Evolutionary conservation across 2,113 vertebrate species (phyloP).

Genomic region (Oxyura jamaicensis): DNA sequence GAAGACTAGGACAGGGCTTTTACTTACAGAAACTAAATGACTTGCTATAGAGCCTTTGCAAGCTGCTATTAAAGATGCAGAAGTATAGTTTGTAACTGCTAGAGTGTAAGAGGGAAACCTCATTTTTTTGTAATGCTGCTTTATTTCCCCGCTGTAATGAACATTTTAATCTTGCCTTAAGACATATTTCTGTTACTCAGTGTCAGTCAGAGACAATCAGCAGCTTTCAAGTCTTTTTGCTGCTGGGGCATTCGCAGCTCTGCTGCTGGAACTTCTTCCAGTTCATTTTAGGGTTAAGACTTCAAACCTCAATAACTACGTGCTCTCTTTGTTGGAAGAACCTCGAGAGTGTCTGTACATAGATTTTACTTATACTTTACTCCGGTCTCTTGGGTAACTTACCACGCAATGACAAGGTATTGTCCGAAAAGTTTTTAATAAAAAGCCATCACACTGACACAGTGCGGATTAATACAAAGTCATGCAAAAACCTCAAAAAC

Average conservation of each 20-base stretch:
- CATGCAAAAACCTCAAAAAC: neutral
- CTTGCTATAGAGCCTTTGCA: conserved; percentile 67
- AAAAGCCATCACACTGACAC: neutral
- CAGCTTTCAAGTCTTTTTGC: conserved; percentile 4
- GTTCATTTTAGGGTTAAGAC: conserved; percentile 34
- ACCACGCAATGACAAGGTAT: accelerated
- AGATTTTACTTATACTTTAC: neutral
- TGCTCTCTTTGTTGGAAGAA: neutral
- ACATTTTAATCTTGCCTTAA: conserved; percentile 25
- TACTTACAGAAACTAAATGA: conserved; percentile 74
- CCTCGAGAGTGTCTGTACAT: neutral
- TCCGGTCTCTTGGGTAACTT: neutral
- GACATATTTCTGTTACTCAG: neutral
- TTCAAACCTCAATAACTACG: neutral
- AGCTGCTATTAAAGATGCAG: conserved; percentile 67
- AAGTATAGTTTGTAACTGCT: conserved; percentile 57
- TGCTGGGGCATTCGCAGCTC: neutral
- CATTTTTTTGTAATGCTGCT: conserved; percentile 12
- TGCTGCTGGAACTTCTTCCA: neutral
- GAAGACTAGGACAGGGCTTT: conserved; percentile 73
- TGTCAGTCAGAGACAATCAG: neutral
- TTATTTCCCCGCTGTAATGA: conserved; percentile 32
- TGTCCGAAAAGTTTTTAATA: neutral
- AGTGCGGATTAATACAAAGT: neutral
- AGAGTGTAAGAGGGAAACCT: conserved; percentile 30